Conservation (phyloP, 2,797 vertebrate genomes). For the Gymnodraco acuticeps region DNA sequence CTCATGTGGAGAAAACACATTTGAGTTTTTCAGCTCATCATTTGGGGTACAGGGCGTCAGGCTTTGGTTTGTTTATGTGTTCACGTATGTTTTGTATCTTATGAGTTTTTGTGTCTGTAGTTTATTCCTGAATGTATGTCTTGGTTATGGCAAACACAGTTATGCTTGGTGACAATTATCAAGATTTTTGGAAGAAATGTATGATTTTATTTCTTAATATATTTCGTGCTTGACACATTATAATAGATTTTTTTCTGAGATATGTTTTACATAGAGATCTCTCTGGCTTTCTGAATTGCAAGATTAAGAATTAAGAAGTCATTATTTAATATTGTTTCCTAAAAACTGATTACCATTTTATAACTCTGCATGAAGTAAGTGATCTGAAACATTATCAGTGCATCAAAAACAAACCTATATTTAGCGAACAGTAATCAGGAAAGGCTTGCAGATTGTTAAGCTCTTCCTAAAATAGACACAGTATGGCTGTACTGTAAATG, state of each 20-base stretch:
- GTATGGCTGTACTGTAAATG: neutral
- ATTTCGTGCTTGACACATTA: constrained; percentile 6
- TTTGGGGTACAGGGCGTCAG: neutral
- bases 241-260: constrained; percentile 11
- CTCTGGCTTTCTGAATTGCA: neutral
- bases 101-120: neutral
- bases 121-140: constrained; percentile 1
- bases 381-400: neutral
- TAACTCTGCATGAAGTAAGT: neutral
- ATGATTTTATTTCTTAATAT: constrained; percentile 29
- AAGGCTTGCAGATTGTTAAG: neutral
- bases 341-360: neutral
- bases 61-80: neutral
- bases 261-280: neutral
- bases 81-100: neutral
- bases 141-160: constrained; percentile 3
- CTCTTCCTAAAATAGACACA: constrained; percentile 1
- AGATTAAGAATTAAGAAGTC: neutral
- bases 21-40: constrained; percentile 12
- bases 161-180: constrained; percentile 17
- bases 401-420: neutral
- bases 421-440: neutral
- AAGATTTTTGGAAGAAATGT: constrained; percentile 21
- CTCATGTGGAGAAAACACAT: constrained; percentile 17
- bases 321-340: neutral